Percentiles rank a stretch among this genome's conserved stretches.
Conservation (phyloP, 2,888 invertebrate species). For the Scaptodrosophila latifasciaeformis region DNA sequence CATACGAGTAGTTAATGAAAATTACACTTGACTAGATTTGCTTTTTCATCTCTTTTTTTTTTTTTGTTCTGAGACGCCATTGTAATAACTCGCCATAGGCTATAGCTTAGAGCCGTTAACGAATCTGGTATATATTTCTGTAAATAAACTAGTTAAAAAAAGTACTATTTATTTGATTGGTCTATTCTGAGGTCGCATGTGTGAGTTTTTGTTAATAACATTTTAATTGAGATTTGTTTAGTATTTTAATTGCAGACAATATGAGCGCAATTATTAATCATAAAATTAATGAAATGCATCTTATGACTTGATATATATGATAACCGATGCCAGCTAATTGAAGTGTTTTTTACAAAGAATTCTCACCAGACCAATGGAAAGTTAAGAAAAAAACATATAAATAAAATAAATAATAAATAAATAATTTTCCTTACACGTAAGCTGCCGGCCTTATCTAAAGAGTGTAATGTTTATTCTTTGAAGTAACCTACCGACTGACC, state of each 20-base stretch:
- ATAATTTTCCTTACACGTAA: background rate
- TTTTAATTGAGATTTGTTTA: constrained; percentile 66
- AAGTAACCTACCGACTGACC: too few species aligned
- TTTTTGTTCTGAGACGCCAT: constrained; percentile 20
- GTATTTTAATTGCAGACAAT: constrained; percentile 63
- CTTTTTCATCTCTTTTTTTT: too few species aligned
- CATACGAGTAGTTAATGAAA: constrained; percentile 40
- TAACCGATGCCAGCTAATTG: constrained; percentile 42
- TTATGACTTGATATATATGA: too few species aligned
- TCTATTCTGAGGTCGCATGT: constrained; percentile 28
- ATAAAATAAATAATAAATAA: background rate
- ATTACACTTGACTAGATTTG: constrained; percentile 56
- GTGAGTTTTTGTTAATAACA: constrained; percentile 59
- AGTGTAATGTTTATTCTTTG: too few species aligned
- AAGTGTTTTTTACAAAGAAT: too few species aligned
- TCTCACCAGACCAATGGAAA: too few species aligned
- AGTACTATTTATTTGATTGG: constrained; percentile 45
- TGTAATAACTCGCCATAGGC: constrained; percentile 9
- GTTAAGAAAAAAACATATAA: background rate
- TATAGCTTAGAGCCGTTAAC: background rate
- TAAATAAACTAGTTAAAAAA: background rate
- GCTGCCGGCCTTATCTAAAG: too few species aligned
- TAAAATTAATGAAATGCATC: constrained; percentile 64
- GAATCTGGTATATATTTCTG: background rate
- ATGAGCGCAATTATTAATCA: constrained; percentile 65